phyloP scores from a whole-genome alignment of 1,140 invertebrate genomes.

The Artemia franciscana region DNA sequence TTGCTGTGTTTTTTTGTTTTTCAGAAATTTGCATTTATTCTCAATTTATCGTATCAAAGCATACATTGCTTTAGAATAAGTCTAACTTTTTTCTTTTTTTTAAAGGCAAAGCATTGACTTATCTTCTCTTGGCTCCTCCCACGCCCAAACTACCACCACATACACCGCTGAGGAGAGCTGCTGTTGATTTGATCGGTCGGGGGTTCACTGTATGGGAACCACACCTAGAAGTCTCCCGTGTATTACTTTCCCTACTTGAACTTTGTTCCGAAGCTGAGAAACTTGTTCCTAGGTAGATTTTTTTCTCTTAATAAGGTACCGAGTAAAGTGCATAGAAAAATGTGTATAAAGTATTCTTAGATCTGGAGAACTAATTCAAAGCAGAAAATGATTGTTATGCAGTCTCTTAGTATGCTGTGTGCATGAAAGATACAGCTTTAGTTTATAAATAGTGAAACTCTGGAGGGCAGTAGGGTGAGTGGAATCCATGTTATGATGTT shows the following conservation, averaged over 20 bases:
- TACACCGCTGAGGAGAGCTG: slow-evolving; percentile 70
- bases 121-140: slow-evolving; percentile 68
- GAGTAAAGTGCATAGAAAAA: too few species aligned
- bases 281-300: slow-evolving; percentile 43
- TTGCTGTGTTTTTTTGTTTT: background rate
- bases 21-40: background rate
- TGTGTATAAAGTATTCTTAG: too few species aligned
- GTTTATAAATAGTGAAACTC: too few species aligned
- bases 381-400: too few species aligned
- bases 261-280: slow-evolving; percentile 83
- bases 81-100: slow-evolving; percentile 9
- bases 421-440: too few species aligned
- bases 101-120: slow-evolving; percentile 60
- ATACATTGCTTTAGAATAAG: background rate
- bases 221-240: slow-evolving; percentile 85
- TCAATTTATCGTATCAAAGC: background rate
- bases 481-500: too few species aligned
- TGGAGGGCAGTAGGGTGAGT: too few species aligned
- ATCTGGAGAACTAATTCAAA: too few species aligned
- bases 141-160: slow-evolving; percentile 55
- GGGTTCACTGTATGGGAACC: slow-evolving; percentile 98
- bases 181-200: slow-evolving; percentile 83
- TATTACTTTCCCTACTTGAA: slow-evolving; percentile 67
- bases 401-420: too few species aligned
- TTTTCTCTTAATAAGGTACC: background rate